A percentile compares a stretch with the other conserved stretches of the same genome.
Evolutionary conservation across 2,113 vertebrate species (phyloP).

Genomic region (Apus apus): DNA sequence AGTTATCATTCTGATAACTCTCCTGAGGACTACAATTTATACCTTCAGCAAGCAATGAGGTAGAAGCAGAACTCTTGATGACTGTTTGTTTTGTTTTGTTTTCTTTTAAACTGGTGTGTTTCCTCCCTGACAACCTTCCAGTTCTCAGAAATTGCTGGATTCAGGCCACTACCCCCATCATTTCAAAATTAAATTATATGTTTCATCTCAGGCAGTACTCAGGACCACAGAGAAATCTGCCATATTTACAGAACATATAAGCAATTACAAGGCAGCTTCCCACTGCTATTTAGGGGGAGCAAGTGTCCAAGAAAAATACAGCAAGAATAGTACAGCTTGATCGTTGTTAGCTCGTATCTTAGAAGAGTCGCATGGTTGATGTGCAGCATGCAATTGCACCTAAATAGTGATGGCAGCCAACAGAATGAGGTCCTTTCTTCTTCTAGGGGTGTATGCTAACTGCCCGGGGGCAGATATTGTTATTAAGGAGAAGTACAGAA

Average conservation of each 20-base stretch:
- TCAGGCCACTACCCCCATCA: background rate
- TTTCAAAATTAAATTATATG: background rate
- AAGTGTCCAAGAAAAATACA: background rate
- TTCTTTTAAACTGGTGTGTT: background rate
- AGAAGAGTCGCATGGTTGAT: background rate
- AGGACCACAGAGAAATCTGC: background rate
- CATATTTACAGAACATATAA: background rate
- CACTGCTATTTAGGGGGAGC: background rate
- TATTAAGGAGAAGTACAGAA: conserved; percentile 28
- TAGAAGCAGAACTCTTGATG: background rate
- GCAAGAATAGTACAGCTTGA: background rate
- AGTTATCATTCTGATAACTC: background rate
- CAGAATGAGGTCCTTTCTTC: background rate
- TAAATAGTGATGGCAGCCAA: background rate
- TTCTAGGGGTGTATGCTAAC: background rate
- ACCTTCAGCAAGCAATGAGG: background rate
- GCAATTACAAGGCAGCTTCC: background rate
- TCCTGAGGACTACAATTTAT: background rate
- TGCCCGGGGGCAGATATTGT: background rate
- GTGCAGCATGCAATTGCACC: background rate
- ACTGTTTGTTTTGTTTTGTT: background rate
- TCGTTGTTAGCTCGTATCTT: background rate
- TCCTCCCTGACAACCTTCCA: background rate
- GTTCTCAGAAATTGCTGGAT: background rate
- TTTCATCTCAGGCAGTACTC: background rate